A percentile compares a stretch with the other conserved stretches of the same genome.
phyloP scores from a whole-genome alignment of 2,797 vertebrate genomes.

The Siniperca obscura region DNA sequence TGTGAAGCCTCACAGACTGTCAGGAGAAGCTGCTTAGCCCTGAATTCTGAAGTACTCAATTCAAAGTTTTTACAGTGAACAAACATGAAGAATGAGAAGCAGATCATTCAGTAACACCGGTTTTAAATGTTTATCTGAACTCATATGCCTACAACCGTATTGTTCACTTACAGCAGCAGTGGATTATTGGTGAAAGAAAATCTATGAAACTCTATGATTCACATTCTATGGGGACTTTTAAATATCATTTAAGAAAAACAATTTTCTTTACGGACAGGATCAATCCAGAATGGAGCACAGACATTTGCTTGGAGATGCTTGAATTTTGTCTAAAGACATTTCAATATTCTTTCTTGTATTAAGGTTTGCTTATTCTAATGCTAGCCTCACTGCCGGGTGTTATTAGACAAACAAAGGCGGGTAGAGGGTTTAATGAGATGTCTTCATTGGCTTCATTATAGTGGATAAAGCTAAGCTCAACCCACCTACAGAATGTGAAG shows the following conservation, averaged over 20 bases:
- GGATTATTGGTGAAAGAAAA: not conserved
- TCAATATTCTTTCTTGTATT: slow-evolving; percentile 22
- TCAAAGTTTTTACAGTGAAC: not conserved
- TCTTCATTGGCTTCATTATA: slow-evolving; percentile 27
- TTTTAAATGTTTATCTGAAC: not conserved
- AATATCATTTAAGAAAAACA: not conserved
- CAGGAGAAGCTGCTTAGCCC: not conserved
- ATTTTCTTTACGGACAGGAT: not conserved
- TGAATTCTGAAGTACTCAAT: not conserved
- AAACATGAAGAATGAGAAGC: not conserved
- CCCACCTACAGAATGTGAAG: slow-evolving; percentile 33
- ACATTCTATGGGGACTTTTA: not conserved
- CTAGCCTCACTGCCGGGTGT: slow-evolving; percentile 14
- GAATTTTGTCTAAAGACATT: slow-evolving; percentile 17
- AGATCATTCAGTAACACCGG: not conserved
- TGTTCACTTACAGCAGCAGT: not conserved
- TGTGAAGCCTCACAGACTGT: not conserved
- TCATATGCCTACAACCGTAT: not conserved
- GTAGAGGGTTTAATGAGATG: slow-evolving; percentile 29
- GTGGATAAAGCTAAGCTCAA: slow-evolving; percentile 22
- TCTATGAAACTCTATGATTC: not conserved
- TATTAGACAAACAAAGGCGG: slow-evolving; percentile 34
- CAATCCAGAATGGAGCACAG: not conserved
- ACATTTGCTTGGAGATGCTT: not conserved
- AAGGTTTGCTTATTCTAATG: slow-evolving; percentile 15